phyloP scores from a whole-genome alignment of 2,797 vertebrate genomes.

The Ctenopoma kingsleyae region DNA sequence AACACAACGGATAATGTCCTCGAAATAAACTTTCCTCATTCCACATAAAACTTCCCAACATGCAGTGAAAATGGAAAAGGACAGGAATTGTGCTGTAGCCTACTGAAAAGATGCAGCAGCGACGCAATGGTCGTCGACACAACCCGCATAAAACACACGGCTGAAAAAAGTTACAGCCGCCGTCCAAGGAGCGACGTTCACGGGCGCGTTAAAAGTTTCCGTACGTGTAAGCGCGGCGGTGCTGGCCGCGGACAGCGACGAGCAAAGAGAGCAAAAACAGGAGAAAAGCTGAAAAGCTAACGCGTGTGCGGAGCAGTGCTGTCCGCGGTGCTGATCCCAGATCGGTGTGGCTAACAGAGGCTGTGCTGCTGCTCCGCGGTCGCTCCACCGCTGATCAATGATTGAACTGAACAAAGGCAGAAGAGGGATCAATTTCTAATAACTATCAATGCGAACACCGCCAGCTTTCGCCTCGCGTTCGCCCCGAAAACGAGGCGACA shows the following conservation, averaged over 20 bases:
- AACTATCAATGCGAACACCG: conserved; percentile 90
- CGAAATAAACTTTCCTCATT: conserved; percentile 58
- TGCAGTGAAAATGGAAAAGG: conserved; percentile 23
- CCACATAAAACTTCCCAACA: conserved; percentile 59
- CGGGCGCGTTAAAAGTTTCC: conserved; percentile 86
- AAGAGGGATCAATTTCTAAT: conserved; percentile 94
- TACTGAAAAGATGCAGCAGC: conserved; percentile 61
- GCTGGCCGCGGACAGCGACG: conserved; percentile 12
- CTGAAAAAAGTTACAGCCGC: conserved; percentile 80
- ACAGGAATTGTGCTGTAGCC: conserved; percentile 30
- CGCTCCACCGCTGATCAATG: conserved; percentile 91
- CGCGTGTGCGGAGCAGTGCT: conserved; percentile 60
- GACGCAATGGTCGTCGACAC: conserved; percentile 61
- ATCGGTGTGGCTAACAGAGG: conserved; percentile 72
- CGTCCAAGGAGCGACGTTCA: conserved; percentile 68
- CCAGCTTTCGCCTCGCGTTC: conserved; percentile 48
- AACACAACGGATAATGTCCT: conserved; percentile 23
- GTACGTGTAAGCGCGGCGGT: conserved; percentile 41
- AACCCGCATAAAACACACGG: conserved; percentile 72
- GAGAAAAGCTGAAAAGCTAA: conserved; percentile 12
- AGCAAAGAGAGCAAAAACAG: conserved; percentile 8
- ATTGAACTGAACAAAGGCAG: conserved; percentile 98
- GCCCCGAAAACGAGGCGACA: conserved; percentile 34
- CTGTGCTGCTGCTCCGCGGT: conserved; percentile 82
- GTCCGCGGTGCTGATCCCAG: conserved; percentile 84